Evolutionary conservation across 2,888 invertebrate species (phyloP), one percentile per base, ranked within the genome.

Genomic region (Sminthurinus aureus): DNA sequence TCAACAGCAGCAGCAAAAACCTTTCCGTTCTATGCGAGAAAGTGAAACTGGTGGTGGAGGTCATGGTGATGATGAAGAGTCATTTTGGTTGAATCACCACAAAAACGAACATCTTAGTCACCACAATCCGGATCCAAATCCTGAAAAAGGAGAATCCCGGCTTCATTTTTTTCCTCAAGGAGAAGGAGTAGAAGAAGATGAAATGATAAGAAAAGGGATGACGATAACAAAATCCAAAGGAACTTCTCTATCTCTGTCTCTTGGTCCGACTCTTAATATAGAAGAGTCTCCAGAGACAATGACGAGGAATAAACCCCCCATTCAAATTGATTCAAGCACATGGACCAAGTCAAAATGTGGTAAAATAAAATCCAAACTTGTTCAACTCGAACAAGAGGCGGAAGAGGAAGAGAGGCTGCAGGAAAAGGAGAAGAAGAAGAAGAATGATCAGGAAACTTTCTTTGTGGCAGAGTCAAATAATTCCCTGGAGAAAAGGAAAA

Each of bases 241-340:
- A 38, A 74, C 6, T 76, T 58, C 18, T 13, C 58, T 58, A 13
- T 58, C 58, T 18, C 58, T 52, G 26, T 78, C 82, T 77, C 69
- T 82, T 69, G 78, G 67, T 22, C 77, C 22, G 50, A 50, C 78
- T 71, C 77, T 78, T 67, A n/a, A 22, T 26, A n/a, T 69, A 15
- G 71, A 78, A 77, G 82, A 78, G 76, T 50, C 77, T 82, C 69
- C 82, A 73, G 74, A 73, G 81, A 81, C 51, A 18, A n/a, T 11
- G 58, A 58, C 15, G 13, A 15, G 3, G 12, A 26, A 71, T 13
- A 22, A 11, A 24, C 0, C 71, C 24, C 22, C 71, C 0, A 26
- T 24, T 78, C 83, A 87, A 81, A 87, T 88, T 74, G 87, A 88
- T 76, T 87, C 88, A 15, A 88, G 85, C 83, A 88, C 88, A 24